Percentiles rank a stretch among this genome's conserved stretches.
Conservation (phyloP, 2,888 invertebrate genomes). For the Lacanobia wlatinum region DNA sequence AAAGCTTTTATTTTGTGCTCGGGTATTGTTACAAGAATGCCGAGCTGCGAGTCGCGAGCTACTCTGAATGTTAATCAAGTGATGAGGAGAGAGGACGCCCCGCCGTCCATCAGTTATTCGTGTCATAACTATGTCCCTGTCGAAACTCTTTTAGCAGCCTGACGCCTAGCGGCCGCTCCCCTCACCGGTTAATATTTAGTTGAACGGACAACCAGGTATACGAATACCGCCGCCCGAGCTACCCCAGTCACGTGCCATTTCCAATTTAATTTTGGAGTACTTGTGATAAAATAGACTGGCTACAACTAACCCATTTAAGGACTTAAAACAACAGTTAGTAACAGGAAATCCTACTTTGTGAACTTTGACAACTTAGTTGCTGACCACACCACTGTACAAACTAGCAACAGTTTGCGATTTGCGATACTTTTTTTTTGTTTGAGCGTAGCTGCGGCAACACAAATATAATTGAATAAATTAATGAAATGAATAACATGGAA, state of each 20-base stretch:
- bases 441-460: conserved; percentile 12
- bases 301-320: conserved; percentile 65
- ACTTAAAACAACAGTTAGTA: conserved; percentile 67
- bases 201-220: conserved; percentile 17
- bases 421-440: conserved; percentile 45
- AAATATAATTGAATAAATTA: conserved; percentile 12
- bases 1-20: conserved; percentile 87
- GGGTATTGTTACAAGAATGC: conserved; percentile 87
- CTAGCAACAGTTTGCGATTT: conserved; percentile 49
- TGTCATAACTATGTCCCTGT: conserved; percentile 82
- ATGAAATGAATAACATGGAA: conserved; percentile 8
- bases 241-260: conserved; percentile 53
- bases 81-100: conserved; percentile 78
- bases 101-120: conserved; percentile 86
- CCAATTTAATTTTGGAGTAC: conserved; percentile 58
- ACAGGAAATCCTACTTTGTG: conserved; percentile 72
- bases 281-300: conserved; percentile 55
- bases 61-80: conserved; percentile 88
- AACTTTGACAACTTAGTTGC: conserved; percentile 70
- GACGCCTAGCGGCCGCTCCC: conserved; percentile 32
- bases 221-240: conserved; percentile 2
- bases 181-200: conserved; percentile 60
- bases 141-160: conserved; percentile 78
- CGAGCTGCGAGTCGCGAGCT: conserved; percentile 81
- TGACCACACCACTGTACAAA: conserved; percentile 55